phyloP scores from a whole-genome alignment of 1,140 invertebrate species.

The Diploscapter pachys region DNA sequence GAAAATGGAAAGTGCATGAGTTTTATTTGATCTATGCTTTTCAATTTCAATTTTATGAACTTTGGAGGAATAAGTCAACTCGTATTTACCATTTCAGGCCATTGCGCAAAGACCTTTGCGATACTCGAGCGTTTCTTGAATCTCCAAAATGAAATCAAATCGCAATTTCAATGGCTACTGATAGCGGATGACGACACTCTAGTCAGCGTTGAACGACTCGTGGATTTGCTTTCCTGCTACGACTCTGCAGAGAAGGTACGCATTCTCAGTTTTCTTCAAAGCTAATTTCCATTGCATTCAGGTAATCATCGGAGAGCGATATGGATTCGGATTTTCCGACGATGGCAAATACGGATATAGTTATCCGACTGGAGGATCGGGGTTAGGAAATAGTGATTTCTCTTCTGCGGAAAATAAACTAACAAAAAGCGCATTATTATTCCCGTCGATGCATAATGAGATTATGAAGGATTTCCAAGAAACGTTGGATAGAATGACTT shows the following conservation, averaged over 20 bases:
- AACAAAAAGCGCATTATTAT: too few species aligned
- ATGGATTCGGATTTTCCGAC: constrained; percentile 18
- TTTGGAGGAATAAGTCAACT: not conserved
- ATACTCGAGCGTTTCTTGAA: constrained; percentile 7
- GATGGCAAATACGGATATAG: constrained; percentile 4
- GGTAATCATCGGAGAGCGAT: constrained; percentile 30
- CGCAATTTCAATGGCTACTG: constrained; percentile 12
- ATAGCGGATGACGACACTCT: constrained; percentile 29
- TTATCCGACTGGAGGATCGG: constrained; percentile 30
- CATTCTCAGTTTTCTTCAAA: not conserved
- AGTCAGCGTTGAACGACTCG: constrained; percentile 12
- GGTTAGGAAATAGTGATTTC: not conserved
- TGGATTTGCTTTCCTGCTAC: constrained; percentile 3
- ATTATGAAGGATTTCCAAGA: too few species aligned
- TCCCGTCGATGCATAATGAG: too few species aligned
- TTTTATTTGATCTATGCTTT: too few species aligned
- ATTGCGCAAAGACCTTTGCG: constrained; percentile 28
- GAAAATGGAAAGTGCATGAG: too few species aligned
- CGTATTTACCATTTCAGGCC: constrained; percentile 7
- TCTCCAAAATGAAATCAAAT: not conserved
- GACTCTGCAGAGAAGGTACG: constrained; percentile 14
- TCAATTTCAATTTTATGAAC: not conserved
- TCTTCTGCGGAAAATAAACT: not conserved
- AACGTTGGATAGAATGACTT: too few species aligned
- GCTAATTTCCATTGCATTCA: not conserved